phyloP scores from a whole-genome alignment of 2,888 invertebrate genomes.

The Piscicola geometra region DNA sequence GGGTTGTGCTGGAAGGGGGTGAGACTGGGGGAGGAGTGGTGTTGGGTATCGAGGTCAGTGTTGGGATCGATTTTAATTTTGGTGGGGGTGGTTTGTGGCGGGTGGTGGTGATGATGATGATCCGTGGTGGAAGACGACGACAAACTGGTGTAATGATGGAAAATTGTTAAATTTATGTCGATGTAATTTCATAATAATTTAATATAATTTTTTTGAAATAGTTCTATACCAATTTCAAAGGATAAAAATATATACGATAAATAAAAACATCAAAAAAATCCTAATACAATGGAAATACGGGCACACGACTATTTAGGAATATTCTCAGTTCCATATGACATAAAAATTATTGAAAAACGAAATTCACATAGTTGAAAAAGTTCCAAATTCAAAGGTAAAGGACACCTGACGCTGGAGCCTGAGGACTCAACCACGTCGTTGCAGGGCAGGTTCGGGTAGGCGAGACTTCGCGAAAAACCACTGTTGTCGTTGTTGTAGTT shows the following conservation, averaged over 20 bases:
- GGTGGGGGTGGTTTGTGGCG: background rate
- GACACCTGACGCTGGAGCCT: constrained; percentile 25
- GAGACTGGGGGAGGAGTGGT: constrained; percentile 13
- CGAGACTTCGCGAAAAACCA: constrained; percentile 17
- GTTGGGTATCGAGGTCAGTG: background rate
- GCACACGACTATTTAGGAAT: no score
- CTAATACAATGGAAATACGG: no score
- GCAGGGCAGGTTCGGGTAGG: constrained; percentile 14
- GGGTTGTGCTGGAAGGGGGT: background rate
- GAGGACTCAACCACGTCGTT: constrained; percentile 13
- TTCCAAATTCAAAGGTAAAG: background rate
- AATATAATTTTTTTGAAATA: background rate
- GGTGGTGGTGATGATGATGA: background rate
- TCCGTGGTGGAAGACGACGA: constrained; percentile 13
- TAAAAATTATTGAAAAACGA: no score
- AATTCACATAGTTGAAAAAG: no score
- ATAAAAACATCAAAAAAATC: no score
- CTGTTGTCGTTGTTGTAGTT: background rate
- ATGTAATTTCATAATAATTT: no score
- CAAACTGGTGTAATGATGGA: background rate
- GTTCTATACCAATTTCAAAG: no score
- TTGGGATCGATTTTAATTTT: background rate
- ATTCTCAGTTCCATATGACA: no score
- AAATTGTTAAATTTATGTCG: no score
- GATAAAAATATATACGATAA: no score